Base-by-base conservation (phyloP, 2,797 vertebrate genomes). In the Malurus splendens region DNA sequence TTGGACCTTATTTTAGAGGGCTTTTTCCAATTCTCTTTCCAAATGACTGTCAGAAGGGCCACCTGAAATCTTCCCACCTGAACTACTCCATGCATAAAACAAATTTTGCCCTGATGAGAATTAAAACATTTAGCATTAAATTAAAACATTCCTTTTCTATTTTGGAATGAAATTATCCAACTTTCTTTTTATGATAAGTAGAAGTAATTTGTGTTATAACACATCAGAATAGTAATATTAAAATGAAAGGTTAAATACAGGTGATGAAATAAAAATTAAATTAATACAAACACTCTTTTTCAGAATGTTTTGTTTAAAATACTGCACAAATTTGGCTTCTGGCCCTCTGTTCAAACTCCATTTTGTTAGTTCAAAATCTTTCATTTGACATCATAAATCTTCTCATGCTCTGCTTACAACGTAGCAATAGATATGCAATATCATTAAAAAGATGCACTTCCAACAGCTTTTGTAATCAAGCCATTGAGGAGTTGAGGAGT, bases 121-220 rank as follows among this genome's bases (percentile, higher is more conserved):
- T 30, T 10, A 52, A 50, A 68, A 65, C 4, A 27, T 55, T 75
- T 39, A 45, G 36, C 36, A 36, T 36, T 36, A 36, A 36, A 36
- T 36, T 36, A 36, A 36, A 36, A 36, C 36, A 56, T 32, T 60
- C 1, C 2, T 61, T 67, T 61, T 51, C 48, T 3, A 1, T 30
- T 68, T 82, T 67, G 17, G 9, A 62, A 80, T 48, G 6, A 81
- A 85, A 65, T 74, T 24, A 51, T 27, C 4, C 36, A 56, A 20
- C 0, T 33, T 51, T 45, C 7, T 44, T 44, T 51, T 70, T 25
- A 54, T 6, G 6, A 45, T 5, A 7, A 0, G 3, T 47, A 52
- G 65, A 91, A 88, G 47, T 44, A 65, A 23, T 19, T 77, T 65
- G 5, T 38, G 25, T 38, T 55, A 23, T 22, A 51, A 60, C 28